Base-by-base conservation (phyloP, 2,797 vertebrate species). In the Ptychadena robeensis region DNA sequence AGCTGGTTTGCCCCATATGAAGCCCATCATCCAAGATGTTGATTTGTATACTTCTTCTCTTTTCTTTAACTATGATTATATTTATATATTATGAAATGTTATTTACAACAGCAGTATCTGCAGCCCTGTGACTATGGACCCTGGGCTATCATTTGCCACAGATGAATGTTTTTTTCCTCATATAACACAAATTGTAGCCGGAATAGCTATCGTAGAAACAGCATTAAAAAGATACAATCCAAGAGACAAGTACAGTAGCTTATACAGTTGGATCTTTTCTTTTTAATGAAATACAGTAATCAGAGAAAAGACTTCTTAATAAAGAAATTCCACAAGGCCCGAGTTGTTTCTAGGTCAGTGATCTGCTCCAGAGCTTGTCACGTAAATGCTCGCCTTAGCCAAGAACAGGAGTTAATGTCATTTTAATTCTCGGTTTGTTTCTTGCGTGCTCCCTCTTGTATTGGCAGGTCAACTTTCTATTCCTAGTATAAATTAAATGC, bases 391-490 rank as follows among this genome's bases (percentile, higher is more conserved):
- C 27, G 59, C 31, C n/a, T 59, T 72, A 25, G 7, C 70, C 31
- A 25, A 37, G 11, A 34, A 18, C 71, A 73, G 18, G 10, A 27
- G 31, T 61, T 27, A 25, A 31, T 57, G 57, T 74, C 53, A 53
- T 28, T 61, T 61, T 61, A 61, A 61, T 61, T 25, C 27, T 25
- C 10, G 25, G 59, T 28, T 25, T 61, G 59, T 61, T 61, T 35
- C 15, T n/a, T 25, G 35, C n/a, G n/a, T 69, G 67, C 67, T 31
- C 34, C 15, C 44, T 80, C 2, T 61, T 14, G 22, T 71, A 65
- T 72, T 34, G 32, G 35, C 32, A 69, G 65, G 61, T 68, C 44
- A 68, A 44, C 32, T 28, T 53, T 82, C 66, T 82, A 82, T 82
- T 77, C 22, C 59, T 71, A 64, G 73, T 30, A 77, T 30, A 71